Evolutionary conservation across 2,113 vertebrate species (phyloP).

Genomic region (Daboia siamensis): DNA sequence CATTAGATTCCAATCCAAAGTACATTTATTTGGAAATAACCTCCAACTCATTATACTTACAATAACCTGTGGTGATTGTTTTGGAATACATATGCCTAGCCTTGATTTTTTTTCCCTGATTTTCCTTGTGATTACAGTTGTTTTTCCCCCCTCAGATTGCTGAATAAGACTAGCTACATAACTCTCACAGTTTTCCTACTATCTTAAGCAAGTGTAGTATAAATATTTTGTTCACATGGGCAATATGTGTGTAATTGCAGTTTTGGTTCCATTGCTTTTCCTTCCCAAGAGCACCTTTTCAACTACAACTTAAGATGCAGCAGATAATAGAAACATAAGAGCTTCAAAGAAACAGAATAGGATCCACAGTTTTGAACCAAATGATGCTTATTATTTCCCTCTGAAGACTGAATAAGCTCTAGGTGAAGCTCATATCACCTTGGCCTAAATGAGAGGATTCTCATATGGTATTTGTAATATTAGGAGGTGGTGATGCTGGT

Average conservation of each 20-base stretch:
- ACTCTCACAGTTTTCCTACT: background rate
- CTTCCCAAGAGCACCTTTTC: background rate
- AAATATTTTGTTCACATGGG: background rate
- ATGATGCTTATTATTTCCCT: background rate
- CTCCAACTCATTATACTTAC: background rate
- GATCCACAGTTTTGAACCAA: background rate
- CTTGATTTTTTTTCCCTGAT: background rate
- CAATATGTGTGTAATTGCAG: background rate
- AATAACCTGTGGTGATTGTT: background rate
- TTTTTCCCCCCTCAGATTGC: background rate
- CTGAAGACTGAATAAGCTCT: background rate
- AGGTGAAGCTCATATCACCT: background rate
- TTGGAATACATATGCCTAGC: background rate
- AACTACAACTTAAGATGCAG: background rate
- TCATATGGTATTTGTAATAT: background rate
- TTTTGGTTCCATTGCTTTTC: background rate
- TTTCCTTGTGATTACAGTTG: background rate
- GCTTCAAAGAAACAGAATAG: background rate
- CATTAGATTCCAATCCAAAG: no score
- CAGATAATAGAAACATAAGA: background rate
- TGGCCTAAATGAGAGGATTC: background rate
- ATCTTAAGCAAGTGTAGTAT: background rate
- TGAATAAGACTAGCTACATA: background rate
- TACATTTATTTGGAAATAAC: background rate
- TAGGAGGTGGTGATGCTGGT: background rate